Evolutionary conservation across 2,113 vertebrate species (phyloP), one percentile per base, ranked within the genome.

Genomic region (Nematolebias whitei): DNA sequence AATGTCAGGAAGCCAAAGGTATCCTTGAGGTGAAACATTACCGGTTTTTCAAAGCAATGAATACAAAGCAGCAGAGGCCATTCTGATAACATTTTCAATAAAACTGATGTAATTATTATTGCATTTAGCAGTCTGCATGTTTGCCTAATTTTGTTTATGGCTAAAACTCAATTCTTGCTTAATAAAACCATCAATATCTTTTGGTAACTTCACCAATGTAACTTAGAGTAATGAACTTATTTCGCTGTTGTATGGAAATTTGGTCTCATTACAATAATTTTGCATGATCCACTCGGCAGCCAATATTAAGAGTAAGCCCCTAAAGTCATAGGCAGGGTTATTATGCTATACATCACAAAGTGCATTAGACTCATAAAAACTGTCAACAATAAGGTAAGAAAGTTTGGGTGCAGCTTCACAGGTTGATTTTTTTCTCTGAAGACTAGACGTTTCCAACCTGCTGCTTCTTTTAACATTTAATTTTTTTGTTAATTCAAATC

Each of bases 291-390:
- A 89, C 90, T 89, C 85, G 83, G 83, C 81, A 90, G 86, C 87
- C 80, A 45, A 92, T 94, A 94, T 92, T 92, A 93, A 92, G 91
- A 90, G 90, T 86, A 85, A 91, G 79, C 88, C 90, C 93, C 92
- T 90, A 89, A 88, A 93, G 93, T 91, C 92, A 93, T 85, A 84
- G 83, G 74, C 74, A 60, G 80, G 75, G 80, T 93, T 94, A 94
- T 94, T 93, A 92, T 93, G 86, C 92, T 90, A 94, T 94, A 94
- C 86, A 93, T 93, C 93, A 94, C 88, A 93, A 91, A 93, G 88
- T 92, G 90, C 89, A 87, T 92, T 91, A 91, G 87, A 76, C 88
- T 91, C 88, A 93, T 92, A 92, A 93, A 92, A 90, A 64, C 92
- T 93, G 93, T 93, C 92, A 93, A 90, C 88, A 88, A 83, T 87